Base-by-base conservation (phyloP, 2,888 invertebrate genomes). In the Sabatieria punctata region DNA sequence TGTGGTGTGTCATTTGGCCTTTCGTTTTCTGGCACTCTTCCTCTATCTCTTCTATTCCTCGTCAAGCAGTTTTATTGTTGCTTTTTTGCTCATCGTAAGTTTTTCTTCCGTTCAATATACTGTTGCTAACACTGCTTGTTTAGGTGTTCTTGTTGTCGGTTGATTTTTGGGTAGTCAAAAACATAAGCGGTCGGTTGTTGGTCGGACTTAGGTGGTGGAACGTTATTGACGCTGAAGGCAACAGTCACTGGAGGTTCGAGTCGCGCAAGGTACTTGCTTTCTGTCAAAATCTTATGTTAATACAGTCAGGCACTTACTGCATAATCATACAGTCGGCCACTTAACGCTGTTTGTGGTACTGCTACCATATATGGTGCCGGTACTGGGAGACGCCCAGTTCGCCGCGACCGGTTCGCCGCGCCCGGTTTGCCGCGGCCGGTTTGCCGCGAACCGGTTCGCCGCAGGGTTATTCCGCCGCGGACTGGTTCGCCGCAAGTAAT, bases 121-220 rank as follows among this genome's bases (percentile, higher is more conserved):
- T 22, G 23, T 13, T 21, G 22, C 41, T 23, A n/a, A n/a, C n/a
- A n/a, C n/a, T 24, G 18, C 6, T 36, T 48, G 52, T 58, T 40
- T 41, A 63, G 63, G 45, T 64, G 21, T 71, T 93, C 25, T 74
- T 97, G 45, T 73, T 97, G 6, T 93, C 93, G 0, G 82, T 93
- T 71, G 97, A 99, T 68, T 97, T 97, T 72, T 97, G 97, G 97
- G 88, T 88, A 15, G 93, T 95, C 1, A 97, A 97, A 72, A 91
- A 91, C 68, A 81, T 91, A 41, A 86, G 85, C 15, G 93, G 95
- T 27, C 76, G 95, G 43, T 71, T 95, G 39, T 75, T 97, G 66
- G 95, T 93, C 22, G 95, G 95, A 0, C 71, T 97, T 21, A 74
- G 97, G 54, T 99, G 97, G 95, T 97, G 97, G 97, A 97, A 95